Evolutionary conservation across 2,888 invertebrate species (phyloP), one percentile per base, ranked within the genome.

Genomic region (Tetheella fluctuosa): DNA sequence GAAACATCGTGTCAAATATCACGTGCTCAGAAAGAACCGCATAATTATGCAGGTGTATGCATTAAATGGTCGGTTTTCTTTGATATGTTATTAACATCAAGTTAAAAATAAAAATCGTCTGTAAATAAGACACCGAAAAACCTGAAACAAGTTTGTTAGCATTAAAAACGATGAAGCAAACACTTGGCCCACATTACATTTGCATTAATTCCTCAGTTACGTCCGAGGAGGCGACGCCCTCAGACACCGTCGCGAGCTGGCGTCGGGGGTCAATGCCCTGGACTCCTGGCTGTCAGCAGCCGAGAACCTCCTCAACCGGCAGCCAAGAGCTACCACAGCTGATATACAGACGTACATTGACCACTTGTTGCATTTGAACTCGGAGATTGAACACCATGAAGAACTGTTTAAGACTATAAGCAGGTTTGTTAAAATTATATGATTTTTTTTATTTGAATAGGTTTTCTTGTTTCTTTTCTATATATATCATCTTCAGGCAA

Each of bases 341-440:
- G 95, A 96, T 76, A 96, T 98, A 57, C 96, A 97, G 81, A 94
- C 95, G 13, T 97, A 98, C 76, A 96, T 97, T 23, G 96, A 97
- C 63, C 95, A 96, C 69, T 88, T 99, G 57, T 94, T 97, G 87
- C 94, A 94, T 64, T 93, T 98, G 37, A 96, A 97, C 83, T 93
- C 94, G 2, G 97, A 98, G 91, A 95, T 98, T 0, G 97, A 98
- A 77, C 95, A 96, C 53, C 96, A 97, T 67, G 98, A 99, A 84
- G 97, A 97, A 64, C 90, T 98, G 2, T 98, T 98, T 84, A 98
- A 98, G 88, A 95, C 94, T 61, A 96, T 98, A 53, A 98, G 98
- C 87, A 97, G 92, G 92, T 91, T 59, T 57, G 15, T 3, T 52
- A 28, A 48, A 20, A 28, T 0, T 57, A 48, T 13, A n/a, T n/a